phyloP scores from a whole-genome alignment of 2,113 vertebrate species.

The Thermophis baileyi region DNA sequence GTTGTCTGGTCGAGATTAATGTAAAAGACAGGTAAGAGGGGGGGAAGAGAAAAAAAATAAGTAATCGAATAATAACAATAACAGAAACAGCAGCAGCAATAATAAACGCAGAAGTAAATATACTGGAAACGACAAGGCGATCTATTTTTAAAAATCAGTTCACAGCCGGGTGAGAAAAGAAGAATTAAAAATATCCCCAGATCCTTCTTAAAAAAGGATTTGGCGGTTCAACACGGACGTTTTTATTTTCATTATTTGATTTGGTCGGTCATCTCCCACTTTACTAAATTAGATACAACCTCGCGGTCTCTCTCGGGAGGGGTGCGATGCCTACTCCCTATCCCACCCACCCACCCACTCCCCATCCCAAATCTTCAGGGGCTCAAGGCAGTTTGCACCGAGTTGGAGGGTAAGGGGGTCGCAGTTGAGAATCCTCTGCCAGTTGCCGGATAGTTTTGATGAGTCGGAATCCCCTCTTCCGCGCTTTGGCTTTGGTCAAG shows the following conservation, averaged over 20 bases:
- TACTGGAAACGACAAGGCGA: slow-evolving; percentile 13
- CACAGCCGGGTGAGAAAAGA: not conserved
- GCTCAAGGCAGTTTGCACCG: not conserved
- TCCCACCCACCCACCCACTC: not conserved
- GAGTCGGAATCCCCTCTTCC: not conserved
- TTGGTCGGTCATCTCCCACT: not conserved
- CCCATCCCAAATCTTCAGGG: not conserved
- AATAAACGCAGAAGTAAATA: slow-evolving; percentile 29
- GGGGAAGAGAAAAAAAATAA: slow-evolving; percentile 17
- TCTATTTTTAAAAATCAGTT: not conserved
- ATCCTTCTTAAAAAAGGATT: slow-evolving; percentile 30
- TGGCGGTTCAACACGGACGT: not conserved
- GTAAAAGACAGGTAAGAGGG: slow-evolving; percentile 36
- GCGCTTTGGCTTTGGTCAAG: not conserved
- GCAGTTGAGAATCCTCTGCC: not conserved
- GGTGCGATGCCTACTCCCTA: not conserved
- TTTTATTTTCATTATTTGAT: not conserved
- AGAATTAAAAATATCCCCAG: slow-evolving; percentile 8
- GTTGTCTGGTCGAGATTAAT: slow-evolving; percentile 29
- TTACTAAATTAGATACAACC: not conserved
- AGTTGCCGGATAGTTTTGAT: not conserved
- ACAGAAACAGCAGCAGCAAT: not conserved
- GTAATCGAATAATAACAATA: not conserved
- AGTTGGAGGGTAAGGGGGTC: not conserved
- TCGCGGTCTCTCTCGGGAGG: too few relatives aligned